Base-by-base conservation (phyloP, 2,888 invertebrate species). In the Xylota segnis region DNA sequence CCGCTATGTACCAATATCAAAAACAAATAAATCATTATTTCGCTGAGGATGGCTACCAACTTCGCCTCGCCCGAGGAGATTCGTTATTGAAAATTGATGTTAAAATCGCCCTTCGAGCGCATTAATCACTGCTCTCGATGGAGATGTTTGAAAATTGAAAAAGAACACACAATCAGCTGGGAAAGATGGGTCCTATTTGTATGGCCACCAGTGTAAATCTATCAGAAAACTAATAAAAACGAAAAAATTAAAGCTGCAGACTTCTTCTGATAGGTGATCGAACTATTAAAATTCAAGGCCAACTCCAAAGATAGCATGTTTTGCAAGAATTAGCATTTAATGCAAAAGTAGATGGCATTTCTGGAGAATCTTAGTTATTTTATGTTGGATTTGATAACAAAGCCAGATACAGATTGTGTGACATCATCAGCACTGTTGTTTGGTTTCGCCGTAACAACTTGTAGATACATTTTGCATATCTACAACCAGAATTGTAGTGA, bases 271-370 rank as follows among this genome's bases (percentile, higher is more conserved):
- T 14, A 37, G 61, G 63, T 79, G 65, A 72, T 59, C 79, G 79
- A 79, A 79, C 72, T 65, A 50, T 32, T n/a, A 23, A 16, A 52
- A 58, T 23, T 79, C 72, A 79, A 79, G 72, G 72, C 50, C 29
- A 78, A 0, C 29, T 6, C 50, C 27, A 56, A 27, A 14, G 56
- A 32, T 27, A 65, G 65, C 65, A n/a, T 12, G 52, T 34, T 52
- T 58, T 32, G 43, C 32, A 58, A 59, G 43, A 66, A 65, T 70
- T 61, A 61, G 61, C 61, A 58, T 65, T 50, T 40, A 45, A 61
- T 32, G 10, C 23, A 37, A 29, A 61, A 59, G 32, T 54, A 43
- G 56, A 70, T 58, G 68, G 29, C 6, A 68, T 68, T 66, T 66
- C 23, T 10, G 2, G 9, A 27, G 45, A 34, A 71, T 66, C 34